Evolutionary conservation across 2,113 vertebrate genomes (phyloP), one percentile per base, ranked within the genome.

Genomic region (Neolamprologus ventralis): DNA sequence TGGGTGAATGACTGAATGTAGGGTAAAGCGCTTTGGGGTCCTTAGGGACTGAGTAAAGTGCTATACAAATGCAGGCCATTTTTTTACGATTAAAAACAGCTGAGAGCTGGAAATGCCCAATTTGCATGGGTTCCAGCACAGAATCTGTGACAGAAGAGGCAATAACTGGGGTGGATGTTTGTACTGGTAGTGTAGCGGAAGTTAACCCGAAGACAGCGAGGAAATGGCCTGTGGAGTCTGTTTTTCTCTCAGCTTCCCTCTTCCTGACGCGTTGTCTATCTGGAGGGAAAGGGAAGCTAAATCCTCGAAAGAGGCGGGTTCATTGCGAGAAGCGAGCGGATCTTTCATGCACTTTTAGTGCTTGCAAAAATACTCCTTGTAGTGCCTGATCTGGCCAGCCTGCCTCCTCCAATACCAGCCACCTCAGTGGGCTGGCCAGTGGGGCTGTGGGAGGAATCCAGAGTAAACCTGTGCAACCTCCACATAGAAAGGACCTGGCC

Each of bases 231-330:
- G 1, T 9, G 13, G 13, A 9, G 23, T 16, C 55, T 16, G 13
- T 3, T 28, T 16, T 55, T 58, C 0, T 58, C 55, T 0, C 55
- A 58, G 23, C 55, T 58, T 58, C 23, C 55, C 55, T 58, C 55
- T 58, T 28, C 55, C 23, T 58, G 0, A 28, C 0, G 26, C 7
- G 0, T 58, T 58, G 55, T 58, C 0, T 58, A 28, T 58, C 26
- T 28, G 55, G 23, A 58, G 55, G 55, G 55, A 58, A 28, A 28
- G 26, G 23, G 26, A 58, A 58, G 0, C 23, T 58, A 58, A 28
- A 28, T 58, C 55, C 55, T 58, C 0, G 13, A 58, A 58, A 58
- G 55, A 58, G 55, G 23, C 3, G 3, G 7, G 55, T 28, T 58
- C 55, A 58, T 58, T 7, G 4, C 1, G 1, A 58, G 55, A 58